phyloP scores from a whole-genome alignment of 2,797 vertebrate genomes.

The Rhynchonycteris naso region DNA sequence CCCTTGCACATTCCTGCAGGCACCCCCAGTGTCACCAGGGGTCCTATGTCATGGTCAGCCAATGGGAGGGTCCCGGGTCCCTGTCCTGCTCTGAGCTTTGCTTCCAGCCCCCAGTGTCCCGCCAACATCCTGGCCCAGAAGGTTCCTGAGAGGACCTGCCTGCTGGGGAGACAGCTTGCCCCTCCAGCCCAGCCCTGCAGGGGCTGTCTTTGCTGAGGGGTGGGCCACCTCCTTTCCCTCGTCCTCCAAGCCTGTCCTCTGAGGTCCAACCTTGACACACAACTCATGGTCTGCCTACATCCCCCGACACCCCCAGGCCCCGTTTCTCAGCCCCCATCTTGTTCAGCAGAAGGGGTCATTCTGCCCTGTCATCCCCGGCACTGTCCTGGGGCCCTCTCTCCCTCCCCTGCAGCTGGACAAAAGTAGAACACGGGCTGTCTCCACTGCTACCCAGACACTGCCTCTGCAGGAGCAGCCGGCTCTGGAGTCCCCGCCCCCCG shows the following conservation, averaged over 20 bases:
- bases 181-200: background rate
- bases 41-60: accelerated
- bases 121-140: background rate
- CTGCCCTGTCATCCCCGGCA: background rate
- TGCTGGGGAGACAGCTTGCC: background rate
- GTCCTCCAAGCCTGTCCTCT: background rate
- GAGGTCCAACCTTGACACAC: background rate
- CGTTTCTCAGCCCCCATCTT: too few species aligned
- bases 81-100: background rate
- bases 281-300: background rate
- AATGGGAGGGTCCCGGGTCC: background rate
- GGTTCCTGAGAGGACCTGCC: background rate
- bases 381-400: too few species aligned
- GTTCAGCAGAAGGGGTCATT: background rate
- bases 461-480: background rate
- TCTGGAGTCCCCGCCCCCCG: accelerated
- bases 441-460: accelerated
- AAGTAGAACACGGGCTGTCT: background rate
- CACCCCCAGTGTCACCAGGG: too few species aligned
- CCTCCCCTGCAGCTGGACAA: background rate
- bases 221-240: background rate
- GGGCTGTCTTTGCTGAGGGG: too few species aligned
- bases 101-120: background rate
- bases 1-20: background rate
- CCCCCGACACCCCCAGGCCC: too few species aligned